A percentile compares a stretch with the other conserved stretches of the same genome.
Evolutionary conservation across 2,888 invertebrate genomes (phyloP).

Genomic region (Myopa testacea): DNA sequence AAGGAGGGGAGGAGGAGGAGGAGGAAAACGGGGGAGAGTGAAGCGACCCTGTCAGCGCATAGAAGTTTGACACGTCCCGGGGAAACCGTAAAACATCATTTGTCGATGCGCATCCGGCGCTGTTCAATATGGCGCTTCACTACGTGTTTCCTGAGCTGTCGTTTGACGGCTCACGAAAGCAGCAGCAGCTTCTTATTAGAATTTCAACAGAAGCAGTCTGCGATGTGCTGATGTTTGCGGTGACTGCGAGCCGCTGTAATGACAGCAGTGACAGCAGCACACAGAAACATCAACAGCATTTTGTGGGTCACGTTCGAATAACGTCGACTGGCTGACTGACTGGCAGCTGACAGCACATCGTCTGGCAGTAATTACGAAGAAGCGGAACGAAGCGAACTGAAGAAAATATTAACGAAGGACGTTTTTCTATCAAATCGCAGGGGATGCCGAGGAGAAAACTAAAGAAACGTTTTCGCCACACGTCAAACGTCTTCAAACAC

Average conservation of each 20-base stretch:
- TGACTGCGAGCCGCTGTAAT: not conserved
- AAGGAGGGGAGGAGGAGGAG: too few species aligned
- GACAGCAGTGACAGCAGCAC: not conserved
- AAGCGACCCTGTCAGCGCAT: too few species aligned
- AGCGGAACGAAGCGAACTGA: not conserved
- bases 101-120: constrained; percentile 44
- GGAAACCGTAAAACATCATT: constrained; percentile 36
- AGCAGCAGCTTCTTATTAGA: not conserved
- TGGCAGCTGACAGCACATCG: not conserved
- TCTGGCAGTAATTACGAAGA: not conserved
- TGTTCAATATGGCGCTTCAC: constrained; percentile 25
- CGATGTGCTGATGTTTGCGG: not conserved
- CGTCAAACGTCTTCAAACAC: too few species aligned
- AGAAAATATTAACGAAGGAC: not conserved
- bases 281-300: not conserved
- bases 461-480: too few species aligned
- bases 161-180: not conserved
- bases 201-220: not conserved
- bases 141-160: constrained; percentile 13
- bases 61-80: too few species aligned
- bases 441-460: too few species aligned
- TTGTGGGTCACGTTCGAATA: not conserved
- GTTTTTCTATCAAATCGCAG: too few species aligned
- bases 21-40: too few species aligned
- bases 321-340: not conserved